Percentiles rank a stretch among this genome's conserved stretches.
Evolutionary conservation across 2,888 invertebrate genomes (phyloP).

Genomic region (Cephus runcator): DNA sequence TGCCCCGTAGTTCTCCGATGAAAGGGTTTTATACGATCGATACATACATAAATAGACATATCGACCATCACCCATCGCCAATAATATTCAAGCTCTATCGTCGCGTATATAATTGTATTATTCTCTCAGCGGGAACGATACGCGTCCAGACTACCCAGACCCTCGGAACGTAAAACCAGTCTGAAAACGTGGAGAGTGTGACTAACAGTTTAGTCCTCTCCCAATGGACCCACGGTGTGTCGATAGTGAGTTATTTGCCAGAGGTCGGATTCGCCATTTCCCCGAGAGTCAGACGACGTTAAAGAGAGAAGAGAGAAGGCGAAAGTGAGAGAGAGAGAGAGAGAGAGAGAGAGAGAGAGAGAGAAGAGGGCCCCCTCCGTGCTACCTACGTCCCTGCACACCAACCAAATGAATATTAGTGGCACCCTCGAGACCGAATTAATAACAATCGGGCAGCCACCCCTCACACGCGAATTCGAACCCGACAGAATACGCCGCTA

Average conservation of each 20-base stretch:
- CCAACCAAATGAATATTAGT: conserved; percentile 62
- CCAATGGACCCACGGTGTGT: conserved; percentile 40
- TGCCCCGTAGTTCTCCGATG: not conserved
- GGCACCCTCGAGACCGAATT: conserved; percentile 59
- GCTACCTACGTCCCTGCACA: conserved; percentile 32
- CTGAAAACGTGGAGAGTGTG: not conserved
- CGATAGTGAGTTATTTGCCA: conserved; percentile 61
- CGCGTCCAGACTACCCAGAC: not conserved
- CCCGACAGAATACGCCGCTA: not conserved
- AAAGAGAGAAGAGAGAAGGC: conserved; percentile 6
- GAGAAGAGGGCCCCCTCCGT: not conserved
- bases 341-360: conserved; percentile 16
- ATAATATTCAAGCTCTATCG: not conserved
- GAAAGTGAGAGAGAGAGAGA: conserved; percentile 18
- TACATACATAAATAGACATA: not conserved
- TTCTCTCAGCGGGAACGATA: not conserved
- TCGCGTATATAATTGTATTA: not conserved
- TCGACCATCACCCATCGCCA: not conserved
- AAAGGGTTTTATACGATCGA: not conserved
- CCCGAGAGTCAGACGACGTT: not conserved
- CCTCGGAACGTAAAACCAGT: not conserved
- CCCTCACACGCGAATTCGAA: conserved; percentile 3
- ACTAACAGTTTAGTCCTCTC: conserved; percentile 19
- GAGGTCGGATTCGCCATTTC: conserved; percentile 9
- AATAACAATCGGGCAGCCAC: conserved; percentile 51